Percentiles rank a stretch among this genome's conserved stretches.
Evolutionary conservation across 2,797 vertebrate genomes (phyloP).

Genomic region (Pyrocephalus nanus): DNA sequence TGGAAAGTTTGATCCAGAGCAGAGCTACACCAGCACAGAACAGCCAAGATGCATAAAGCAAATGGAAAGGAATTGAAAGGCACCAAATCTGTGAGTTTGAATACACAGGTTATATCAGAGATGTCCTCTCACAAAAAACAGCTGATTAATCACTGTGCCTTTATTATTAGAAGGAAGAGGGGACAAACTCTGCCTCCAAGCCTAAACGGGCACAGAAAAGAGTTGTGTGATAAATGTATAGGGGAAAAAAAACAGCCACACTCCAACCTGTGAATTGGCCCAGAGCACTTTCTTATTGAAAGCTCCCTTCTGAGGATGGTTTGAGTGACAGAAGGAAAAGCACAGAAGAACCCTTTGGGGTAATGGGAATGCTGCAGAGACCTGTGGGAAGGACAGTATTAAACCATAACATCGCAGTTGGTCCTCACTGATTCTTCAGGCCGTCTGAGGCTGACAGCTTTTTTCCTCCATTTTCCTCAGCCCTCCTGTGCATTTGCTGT

Average conservation of each 20-base stretch:
- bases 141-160: background rate
- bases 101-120: background rate
- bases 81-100: background rate
- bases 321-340: background rate
- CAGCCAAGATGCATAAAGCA: background rate
- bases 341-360: background rate
- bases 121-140: background rate
- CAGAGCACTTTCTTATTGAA: background rate
- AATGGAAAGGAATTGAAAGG: background rate
- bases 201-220: background rate
- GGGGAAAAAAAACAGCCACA: background rate
- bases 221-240: background rate
- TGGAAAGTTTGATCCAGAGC: background rate
- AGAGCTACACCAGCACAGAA: background rate
- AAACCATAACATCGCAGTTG: background rate
- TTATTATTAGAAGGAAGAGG: background rate
- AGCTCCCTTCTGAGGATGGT: background rate
- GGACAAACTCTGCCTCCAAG: background rate
- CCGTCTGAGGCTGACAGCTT: background rate
- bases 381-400: background rate
- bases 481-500: background rate
- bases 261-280: background rate
- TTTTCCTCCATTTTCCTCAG: background rate
- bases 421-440: background rate
- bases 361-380: background rate